Conservation (phyloP, 2,113 vertebrate genomes). For the Epinephelus fuscoguttatus region DNA sequence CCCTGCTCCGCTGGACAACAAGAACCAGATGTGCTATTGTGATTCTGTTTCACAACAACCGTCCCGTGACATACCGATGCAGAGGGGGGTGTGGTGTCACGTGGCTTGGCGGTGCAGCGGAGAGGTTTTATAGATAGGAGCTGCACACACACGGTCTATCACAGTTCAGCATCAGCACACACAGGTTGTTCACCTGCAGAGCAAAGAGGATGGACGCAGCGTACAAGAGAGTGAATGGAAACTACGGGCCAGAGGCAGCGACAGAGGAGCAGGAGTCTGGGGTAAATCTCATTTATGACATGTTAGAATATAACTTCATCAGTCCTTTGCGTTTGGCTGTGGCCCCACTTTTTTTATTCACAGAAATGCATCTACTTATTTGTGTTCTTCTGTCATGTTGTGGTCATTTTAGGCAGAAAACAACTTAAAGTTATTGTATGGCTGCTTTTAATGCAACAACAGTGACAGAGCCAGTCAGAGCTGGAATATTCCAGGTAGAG, state of each 20-base stretch:
- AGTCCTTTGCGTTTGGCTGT: neutral
- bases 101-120: conserved; percentile 59
- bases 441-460: neutral
- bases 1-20: conserved; percentile 35
- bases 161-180: conserved; percentile 38
- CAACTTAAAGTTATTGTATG: too few species aligned
- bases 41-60: conserved; percentile 56
- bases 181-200: conserved; percentile 39
- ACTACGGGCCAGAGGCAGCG: conserved; percentile 24
- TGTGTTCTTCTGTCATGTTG: neutral
- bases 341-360: neutral
- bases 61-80: conserved; percentile 68
- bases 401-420: neutral
- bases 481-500: conserved; percentile 51
- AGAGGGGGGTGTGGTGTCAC: conserved; percentile 73
- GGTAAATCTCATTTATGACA: conserved; percentile 54
- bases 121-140: conserved; percentile 43
- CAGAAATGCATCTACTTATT: neutral
- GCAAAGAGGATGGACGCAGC: conserved; percentile 79
- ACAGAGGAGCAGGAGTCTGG: conserved; percentile 8
- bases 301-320: neutral
- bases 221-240: conserved; percentile 72
- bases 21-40: conserved; percentile 66
- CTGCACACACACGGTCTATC: conserved; percentile 16
- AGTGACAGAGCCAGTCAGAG: neutral